These are phyloP conservation scores for Dinoponera quadriceps DNA, from an alignment of 1,140 invertebrate species.

Conservation along the genomic window DNA sequence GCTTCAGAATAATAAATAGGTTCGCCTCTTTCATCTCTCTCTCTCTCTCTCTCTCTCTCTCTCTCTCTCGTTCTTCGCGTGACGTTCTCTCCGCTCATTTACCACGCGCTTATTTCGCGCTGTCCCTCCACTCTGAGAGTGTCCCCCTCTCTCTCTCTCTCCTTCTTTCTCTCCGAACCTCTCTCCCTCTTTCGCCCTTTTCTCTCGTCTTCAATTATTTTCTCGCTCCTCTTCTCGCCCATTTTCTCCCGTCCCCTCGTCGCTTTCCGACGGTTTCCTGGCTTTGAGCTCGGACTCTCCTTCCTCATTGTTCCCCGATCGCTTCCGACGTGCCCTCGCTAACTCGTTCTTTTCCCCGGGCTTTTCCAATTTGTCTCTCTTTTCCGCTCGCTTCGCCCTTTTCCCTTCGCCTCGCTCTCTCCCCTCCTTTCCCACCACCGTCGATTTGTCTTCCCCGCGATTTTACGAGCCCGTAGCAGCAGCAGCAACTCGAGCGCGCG, in stretches of 20 bases:
- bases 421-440: constrained; percentile 12
- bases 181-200: constrained; percentile 27
- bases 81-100: constrained; percentile 47
- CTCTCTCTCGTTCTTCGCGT: not conserved
- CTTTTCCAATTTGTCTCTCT: constrained; percentile 58
- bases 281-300: constrained; percentile 48
- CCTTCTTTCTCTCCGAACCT: not conserved
- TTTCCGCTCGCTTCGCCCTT: constrained; percentile 60
- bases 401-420: constrained; percentile 57
- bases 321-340: constrained; percentile 41
- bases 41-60: constrained; percentile 12
- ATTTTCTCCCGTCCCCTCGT: constrained; percentile 48
- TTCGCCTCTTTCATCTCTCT: constrained; percentile 12
- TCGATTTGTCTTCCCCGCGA: constrained; percentile 58
- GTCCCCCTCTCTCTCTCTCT: constrained; percentile 33
- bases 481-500: not conserved
- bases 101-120: constrained; percentile 53
- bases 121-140: constrained; percentile 39
- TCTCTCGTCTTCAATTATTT: constrained; percentile 38
- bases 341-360: constrained; percentile 60
- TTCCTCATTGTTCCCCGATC: constrained; percentile 54
- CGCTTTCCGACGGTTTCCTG: constrained; percentile 47
- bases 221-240: constrained; percentile 24
- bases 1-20: constrained; percentile 58
- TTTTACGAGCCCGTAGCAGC: constrained; percentile 32